Conservation (phyloP, 1,140 invertebrate genomes). For the Bombus fervidus region DNA sequence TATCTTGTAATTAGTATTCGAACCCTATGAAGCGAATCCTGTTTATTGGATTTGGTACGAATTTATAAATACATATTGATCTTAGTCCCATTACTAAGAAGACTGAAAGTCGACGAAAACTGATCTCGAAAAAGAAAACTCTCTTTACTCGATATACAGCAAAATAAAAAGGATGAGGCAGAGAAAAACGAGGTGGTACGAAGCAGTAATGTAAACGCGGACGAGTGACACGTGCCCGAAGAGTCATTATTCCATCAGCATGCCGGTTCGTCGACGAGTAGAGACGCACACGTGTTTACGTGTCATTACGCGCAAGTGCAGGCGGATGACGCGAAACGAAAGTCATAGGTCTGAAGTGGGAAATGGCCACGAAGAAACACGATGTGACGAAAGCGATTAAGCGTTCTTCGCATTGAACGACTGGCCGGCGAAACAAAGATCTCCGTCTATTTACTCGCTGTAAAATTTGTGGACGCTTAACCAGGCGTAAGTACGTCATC, state of each 20-base stretch:
- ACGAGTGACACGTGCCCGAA: slow-evolving; percentile 29
- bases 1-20: too few species aligned
- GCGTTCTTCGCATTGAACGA: neutral
- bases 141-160: neutral
- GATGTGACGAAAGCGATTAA: slow-evolving; percentile 3
- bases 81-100: too few species aligned
- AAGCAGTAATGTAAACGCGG: slow-evolving; percentile 3
- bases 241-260: slow-evolving; percentile 43
- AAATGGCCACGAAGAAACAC: slow-evolving; percentile 8
- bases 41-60: too few species aligned
- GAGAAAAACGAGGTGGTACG: neutral
- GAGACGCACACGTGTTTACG: slow-evolving; percentile 35
- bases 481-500: neutral
- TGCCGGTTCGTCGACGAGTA: neutral
- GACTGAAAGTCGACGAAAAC: neutral
- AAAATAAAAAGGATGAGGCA: neutral
- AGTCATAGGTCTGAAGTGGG: neutral
- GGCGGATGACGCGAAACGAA: slow-evolving; percentile 45
- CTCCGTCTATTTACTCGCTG: too few species aligned
- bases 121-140: neutral
- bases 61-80: too few species aligned
- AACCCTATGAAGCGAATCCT: too few species aligned
- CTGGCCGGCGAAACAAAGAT: too few species aligned
- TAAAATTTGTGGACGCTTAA: neutral
- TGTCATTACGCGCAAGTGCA: slow-evolving; percentile 35